Conservation (phyloP, 2,113 vertebrate genomes). For the Tor tambroides region DNA sequence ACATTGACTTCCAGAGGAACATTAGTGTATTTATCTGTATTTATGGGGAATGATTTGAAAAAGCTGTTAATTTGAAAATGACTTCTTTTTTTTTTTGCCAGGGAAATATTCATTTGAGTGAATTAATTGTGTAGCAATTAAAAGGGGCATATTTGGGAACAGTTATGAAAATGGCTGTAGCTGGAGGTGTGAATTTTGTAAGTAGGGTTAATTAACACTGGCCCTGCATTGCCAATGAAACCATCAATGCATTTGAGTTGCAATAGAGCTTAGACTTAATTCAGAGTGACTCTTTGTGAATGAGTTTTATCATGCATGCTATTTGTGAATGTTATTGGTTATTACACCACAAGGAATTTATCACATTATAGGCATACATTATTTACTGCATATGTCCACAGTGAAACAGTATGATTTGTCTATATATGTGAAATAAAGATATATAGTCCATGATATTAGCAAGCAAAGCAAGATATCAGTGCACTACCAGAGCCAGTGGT, state of each 20-base stretch:
- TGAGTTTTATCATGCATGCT: background rate
- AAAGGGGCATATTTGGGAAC: slow-evolving; percentile 75
- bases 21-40: slow-evolving; percentile 72
- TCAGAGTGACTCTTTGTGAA: background rate
- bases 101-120: slow-evolving; percentile 69
- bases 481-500: slow-evolving; percentile 72
- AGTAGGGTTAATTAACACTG: slow-evolving; percentile 57
- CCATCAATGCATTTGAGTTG: slow-evolving; percentile 51
- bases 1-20: slow-evolving; percentile 66
- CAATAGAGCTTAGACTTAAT: slow-evolving; percentile 43
- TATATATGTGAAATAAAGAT: slow-evolving; percentile 21
- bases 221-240: slow-evolving; percentile 54
- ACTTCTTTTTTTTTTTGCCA: slow-evolving; percentile 63
- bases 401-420: background rate
- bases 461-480: slow-evolving; percentile 64
- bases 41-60: slow-evolving; percentile 73
- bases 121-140: slow-evolving; percentile 77
- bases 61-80: slow-evolving; percentile 71
- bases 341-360: background rate
- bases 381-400: slow-evolving; percentile 9
- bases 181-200: slow-evolving; percentile 76
- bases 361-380: background rate
- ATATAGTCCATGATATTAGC: slow-evolving; percentile 25
- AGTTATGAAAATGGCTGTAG: slow-evolving; percentile 75
- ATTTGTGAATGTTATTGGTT: background rate